Evolutionary conservation across 2,888 invertebrate genomes (phyloP), one percentile per base, ranked within the genome.

Genomic region (Chaitophorus viminalis): DNA sequence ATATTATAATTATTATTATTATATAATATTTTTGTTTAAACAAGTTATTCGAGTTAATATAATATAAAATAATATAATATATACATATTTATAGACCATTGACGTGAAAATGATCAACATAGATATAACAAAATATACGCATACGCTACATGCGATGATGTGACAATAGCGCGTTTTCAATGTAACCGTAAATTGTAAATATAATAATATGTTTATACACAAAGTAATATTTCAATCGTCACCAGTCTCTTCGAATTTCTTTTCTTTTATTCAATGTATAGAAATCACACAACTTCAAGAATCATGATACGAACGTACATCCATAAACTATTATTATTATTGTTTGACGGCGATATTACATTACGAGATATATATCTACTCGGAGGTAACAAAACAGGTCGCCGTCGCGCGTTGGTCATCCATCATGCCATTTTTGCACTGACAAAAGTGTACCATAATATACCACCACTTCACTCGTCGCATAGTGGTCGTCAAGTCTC

Each of bases 321-420:
- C 60, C 65, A 36, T 70, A 52, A 70, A 68, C 29, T 82, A 82
- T 82, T 72, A 82, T 76, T 76, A 76, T 68, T 68, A n/a, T n/a
- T 68, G 11, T 68, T n/a, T 11, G n/a, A 3, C 68, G n/a, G 46
- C 39, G 52, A 33, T 76, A 76, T 76, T 52, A 76, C 76, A 76
- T 75, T 29, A 25, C 46, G 46, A 75, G 21, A 75, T n/a, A n/a
- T n/a, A n/a, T n/a, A n/a, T 25, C 68, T 11, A 33, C 21, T 52
- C 60, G 33, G 46, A 82, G 74, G 21, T 75, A 84, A 84, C 84
- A 84, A 84, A 84, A 84, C 76, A 65, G 75, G 65, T 84, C 76
- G 36, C 14, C 72, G n/a, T 36, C 82, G 36, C 60, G 4, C 8
- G 60, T 60, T 75, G 84, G 84, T 84, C 84, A 84, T 84, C 84